phyloP scores from a whole-genome alignment of 2,797 vertebrate genomes.

The Lepilemur ruficaudatus region DNA sequence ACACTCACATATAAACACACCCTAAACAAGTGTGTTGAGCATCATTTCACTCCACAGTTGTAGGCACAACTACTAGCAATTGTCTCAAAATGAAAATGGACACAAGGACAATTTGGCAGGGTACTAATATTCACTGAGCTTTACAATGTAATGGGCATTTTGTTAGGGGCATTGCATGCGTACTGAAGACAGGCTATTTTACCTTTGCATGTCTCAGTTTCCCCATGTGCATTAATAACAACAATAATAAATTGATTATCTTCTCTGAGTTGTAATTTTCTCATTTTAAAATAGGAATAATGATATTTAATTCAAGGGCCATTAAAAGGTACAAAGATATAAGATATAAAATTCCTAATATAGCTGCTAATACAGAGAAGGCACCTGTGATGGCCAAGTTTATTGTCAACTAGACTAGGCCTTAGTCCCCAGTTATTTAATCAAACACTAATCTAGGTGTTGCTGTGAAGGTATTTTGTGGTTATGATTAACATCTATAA shows the following conservation, averaged over 20 bases:
- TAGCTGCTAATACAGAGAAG: background rate
- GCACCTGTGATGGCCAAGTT: background rate
- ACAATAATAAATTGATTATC: background rate
- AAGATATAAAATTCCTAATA: background rate
- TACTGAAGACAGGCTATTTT: background rate
- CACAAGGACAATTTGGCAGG: background rate
- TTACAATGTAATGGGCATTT: background rate
- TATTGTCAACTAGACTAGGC: background rate
- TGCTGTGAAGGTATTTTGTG: background rate
- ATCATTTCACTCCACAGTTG: background rate
- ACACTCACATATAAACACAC: background rate
- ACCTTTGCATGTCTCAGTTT: slow-evolving; percentile 1
- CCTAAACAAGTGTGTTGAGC: background rate
- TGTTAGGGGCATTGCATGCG: background rate
- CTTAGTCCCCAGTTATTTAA: background rate
- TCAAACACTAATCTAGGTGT: background rate
- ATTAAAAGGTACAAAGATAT: background rate
- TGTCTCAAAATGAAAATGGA: background rate
- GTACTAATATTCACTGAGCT: background rate
- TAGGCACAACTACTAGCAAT: background rate
- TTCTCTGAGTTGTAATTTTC: background rate
- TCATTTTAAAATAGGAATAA: slow-evolving; percentile 14
- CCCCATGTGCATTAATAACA: background rate
- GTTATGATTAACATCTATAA: background rate
- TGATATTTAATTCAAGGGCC: background rate